Evolutionary conservation across 2,888 invertebrate genomes (phyloP).

Genomic region (Ceratothoa steindachneri): DNA sequence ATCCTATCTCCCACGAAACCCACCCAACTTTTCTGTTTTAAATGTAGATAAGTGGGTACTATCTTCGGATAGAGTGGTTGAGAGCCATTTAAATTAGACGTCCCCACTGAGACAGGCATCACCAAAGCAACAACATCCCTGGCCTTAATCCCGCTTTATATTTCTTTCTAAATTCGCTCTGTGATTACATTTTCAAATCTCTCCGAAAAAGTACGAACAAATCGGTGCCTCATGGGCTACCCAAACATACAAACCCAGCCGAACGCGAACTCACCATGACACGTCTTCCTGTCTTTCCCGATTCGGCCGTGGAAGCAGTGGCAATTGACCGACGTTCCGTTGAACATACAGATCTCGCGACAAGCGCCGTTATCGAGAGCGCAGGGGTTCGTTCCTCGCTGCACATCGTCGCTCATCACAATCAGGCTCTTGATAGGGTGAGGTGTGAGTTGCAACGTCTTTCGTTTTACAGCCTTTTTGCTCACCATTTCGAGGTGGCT

Average conservation of each 20-base stretch:
- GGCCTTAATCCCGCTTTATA: neutral
- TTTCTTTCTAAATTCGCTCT: no score
- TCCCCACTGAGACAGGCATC: no score
- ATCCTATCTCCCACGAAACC: no score
- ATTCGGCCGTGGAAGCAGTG: conserved; percentile 78
- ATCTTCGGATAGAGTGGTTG: no score
- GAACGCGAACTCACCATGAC: conserved; percentile 63
- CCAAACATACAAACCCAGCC: no score
- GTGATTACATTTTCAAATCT: no score
- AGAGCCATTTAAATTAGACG: no score
- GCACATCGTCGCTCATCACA: conserved; percentile 52
- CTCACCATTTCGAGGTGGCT: neutral
- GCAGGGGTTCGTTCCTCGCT: conserved; percentile 64
- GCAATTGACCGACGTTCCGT: conserved; percentile 66
- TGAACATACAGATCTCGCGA: conserved; percentile 71
- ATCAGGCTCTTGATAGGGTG: conserved; percentile 27
- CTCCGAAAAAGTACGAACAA: no score
- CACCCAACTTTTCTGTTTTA: no score
- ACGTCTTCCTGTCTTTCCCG: conserved; percentile 62
- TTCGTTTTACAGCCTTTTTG: neutral
- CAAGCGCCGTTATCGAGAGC: conserved; percentile 66
- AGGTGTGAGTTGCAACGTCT: neutral
- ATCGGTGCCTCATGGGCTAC: no score
- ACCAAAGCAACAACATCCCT: neutral
- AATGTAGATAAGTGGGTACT: no score